Evolutionary conservation across 2,797 vertebrate genomes (phyloP).

Genomic region (Phaenicophaeus curvirostris): DNA sequence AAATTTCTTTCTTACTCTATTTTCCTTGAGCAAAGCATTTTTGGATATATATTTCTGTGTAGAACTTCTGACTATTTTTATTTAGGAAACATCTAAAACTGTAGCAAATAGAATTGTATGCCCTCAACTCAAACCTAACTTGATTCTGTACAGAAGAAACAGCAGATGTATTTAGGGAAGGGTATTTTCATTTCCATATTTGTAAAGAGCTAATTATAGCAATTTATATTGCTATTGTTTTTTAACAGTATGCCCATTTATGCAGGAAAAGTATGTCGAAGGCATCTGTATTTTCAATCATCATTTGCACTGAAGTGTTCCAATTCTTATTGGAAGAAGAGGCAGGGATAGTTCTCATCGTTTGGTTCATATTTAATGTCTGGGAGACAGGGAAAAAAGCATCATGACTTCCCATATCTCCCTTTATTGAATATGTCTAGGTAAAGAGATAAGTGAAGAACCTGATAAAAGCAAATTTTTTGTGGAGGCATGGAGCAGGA

Average conservation of each 20-base stretch:
- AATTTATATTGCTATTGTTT: background rate
- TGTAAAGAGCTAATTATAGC: background rate
- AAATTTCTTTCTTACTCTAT: background rate
- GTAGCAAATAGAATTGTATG: background rate
- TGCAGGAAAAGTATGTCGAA: background rate
- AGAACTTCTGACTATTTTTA: background rate
- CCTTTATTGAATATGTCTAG: background rate
- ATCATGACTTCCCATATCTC: background rate
- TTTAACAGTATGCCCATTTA: background rate
- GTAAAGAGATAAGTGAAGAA: background rate
- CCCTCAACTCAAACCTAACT: background rate
- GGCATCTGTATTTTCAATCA: background rate
- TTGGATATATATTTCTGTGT: background rate
- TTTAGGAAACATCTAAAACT: background rate
- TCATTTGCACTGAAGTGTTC: background rate
- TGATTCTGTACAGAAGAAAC: background rate
- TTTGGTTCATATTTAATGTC: background rate
- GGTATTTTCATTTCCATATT: background rate
- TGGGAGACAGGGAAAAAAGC: background rate
- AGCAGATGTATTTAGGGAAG: background rate
- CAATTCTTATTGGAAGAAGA: background rate
- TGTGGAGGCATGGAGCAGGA: background rate
- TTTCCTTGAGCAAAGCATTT: background rate
- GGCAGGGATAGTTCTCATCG: background rate
- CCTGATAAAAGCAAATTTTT: background rate